A percentile compares a stretch with the other conserved stretches of the same genome.
phyloP scores from a whole-genome alignment of 2,113 vertebrate genomes.

The Capreolus pygargus region DNA sequence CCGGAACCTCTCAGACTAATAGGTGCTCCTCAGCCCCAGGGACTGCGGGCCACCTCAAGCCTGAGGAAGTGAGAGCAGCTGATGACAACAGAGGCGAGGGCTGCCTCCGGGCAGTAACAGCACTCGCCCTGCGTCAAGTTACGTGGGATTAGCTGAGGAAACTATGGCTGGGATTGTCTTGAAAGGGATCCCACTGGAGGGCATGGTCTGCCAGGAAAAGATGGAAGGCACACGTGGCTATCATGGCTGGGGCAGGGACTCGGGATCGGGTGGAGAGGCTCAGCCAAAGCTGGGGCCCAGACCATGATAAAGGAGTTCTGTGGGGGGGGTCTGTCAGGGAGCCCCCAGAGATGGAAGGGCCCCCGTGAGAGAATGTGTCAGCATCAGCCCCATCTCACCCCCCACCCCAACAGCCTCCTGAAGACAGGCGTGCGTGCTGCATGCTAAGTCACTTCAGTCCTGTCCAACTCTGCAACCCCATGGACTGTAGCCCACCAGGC shows the following conservation, averaged over 20 bases:
- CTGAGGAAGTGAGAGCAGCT: not conserved
- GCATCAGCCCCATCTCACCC: not conserved
- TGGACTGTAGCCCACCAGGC: not conserved
- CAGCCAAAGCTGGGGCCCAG: not conserved
- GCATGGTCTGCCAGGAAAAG: not conserved
- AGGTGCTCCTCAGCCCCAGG: too few species aligned
- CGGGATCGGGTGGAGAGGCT: too few species aligned
- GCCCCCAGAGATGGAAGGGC: not conserved
- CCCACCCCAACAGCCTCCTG: too few species aligned
- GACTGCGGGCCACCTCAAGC: not conserved
- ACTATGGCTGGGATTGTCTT: not conserved
- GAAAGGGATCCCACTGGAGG: not conserved
- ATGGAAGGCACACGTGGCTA: not conserved
- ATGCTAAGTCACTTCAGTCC: not conserved
- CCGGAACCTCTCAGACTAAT: not conserved
- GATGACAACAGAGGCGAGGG: not conserved
- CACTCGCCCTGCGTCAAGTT: not conserved
- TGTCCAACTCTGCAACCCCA: rapidly evolving
- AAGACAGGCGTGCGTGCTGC: not conserved
- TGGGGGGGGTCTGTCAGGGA: not conserved
- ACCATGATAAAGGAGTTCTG: too few species aligned
- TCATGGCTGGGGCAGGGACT: not conserved
- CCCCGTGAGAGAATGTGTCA: not conserved
- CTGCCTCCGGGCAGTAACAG: not conserved
- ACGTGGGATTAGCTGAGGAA: not conserved